Base-by-base conservation (phyloP, 2,888 invertebrate species). In the Caradrina kadenii region DNA sequence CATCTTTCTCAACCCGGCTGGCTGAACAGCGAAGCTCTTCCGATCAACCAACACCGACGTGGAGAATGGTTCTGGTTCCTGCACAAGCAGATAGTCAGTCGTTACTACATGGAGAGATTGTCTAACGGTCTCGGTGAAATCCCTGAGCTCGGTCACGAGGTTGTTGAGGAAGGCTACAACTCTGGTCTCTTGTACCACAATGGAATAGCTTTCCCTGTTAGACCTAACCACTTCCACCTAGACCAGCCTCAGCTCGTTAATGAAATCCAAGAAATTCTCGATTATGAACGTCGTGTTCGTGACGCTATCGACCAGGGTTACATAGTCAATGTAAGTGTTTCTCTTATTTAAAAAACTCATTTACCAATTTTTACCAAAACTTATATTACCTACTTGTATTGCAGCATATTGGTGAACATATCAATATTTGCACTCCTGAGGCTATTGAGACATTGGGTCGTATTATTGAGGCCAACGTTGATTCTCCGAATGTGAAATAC, bases 61-160 rank as follows among this genome's bases (percentile, higher is more conserved):
- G 97, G 97, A 63, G 97, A 97, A 91, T 91, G 94, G 69, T 97
- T 96, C 92, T 96, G 97, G 86, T 86, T 79, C 74, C 7, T 82
- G 26, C 96, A 97, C 86, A 97, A 97, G 86, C 97, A 98, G 90
- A 84, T 98, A 17, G 83, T 98, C 78, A 96, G 97, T 73, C 97
- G 97, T 79, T 98, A 98, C 92, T 97, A 98, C 88, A 95, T 98
- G 93, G 98, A 98, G 89, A 97, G 98, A 89, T 92, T 98, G 66
- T 97, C 97, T 13, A 97, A 97, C 87, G 97, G 97, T 73, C 94
- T 97, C 60, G 96, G 97, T n/a, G 97, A 97, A 76, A 97, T 98
- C 76, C 94, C 96, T 39, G 94, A 96, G 13, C 94, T 97, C 71
- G 94, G 96, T 39, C 96, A 96, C 86, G 93, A 96, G 73, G 88